Base-by-base conservation (phyloP, 2,113 vertebrate genomes). In the Centropus bengalensis region DNA sequence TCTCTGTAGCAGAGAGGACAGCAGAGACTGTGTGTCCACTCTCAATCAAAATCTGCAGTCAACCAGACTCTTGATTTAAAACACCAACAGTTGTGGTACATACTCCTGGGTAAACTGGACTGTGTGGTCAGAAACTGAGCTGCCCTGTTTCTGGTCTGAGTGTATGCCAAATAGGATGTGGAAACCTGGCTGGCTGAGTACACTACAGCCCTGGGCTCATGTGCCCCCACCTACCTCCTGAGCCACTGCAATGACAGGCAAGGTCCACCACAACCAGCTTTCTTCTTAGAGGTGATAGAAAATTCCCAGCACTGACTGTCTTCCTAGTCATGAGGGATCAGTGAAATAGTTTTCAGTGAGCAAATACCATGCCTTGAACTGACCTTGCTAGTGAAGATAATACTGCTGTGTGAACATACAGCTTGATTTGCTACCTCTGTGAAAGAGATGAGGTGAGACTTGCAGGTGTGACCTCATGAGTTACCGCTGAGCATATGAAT, bases 371-470 rank as follows among this genome's bases (percentile, higher is more conserved):
- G 26, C 19, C 79, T 94, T 73, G 14, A 17, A 32, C 7, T 91
- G 59, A 90, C 68, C 56, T 91, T 59, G 42, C 28, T 59, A 40
- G 27, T 67, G 82, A 47, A 88, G 64, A 70, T 28, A 55, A 11
- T 60, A 66, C 44, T 2, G 20, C 52, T 55, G 71, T 4, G 14
- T 81, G 82, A 86, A 51, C 68, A 78, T 12, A 51, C 24, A 66
- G 42, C 14, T 91, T 10, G 1, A 67, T 92, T 59, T 28, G 22
- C 52, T 90, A 63, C 64, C 60, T 86, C 82, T 90, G 79, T 77
- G 88, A 77, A 88, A 81, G 52, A 86, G 71, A 91, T 94, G 71
- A 94, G 54, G 47, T 55, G 85, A 93, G 52, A 78, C 16, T 74
- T 74, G 70, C 33, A 81, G 73, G 71, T 67, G 79, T 45, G 71